phyloP scores from a whole-genome alignment of 2,888 invertebrate genomes.

The Panopea generosa region DNA sequence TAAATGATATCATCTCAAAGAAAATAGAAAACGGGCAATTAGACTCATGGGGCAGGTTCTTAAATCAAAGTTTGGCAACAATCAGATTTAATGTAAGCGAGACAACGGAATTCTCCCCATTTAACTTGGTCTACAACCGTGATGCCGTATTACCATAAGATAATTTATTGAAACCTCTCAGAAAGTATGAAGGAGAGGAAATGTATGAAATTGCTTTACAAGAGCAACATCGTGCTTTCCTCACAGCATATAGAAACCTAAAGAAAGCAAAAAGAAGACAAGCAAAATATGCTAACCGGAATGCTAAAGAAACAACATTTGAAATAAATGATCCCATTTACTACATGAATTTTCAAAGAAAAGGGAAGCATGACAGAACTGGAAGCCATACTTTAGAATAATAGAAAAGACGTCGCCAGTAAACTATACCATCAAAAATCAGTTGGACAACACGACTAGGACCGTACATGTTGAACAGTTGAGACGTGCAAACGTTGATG shows the following conservation, averaged over 20 bases:
- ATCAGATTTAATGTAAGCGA: slow-evolving; percentile 47
- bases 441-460: slow-evolving; percentile 23
- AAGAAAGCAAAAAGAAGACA: slow-evolving; percentile 47
- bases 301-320: slow-evolving; percentile 13
- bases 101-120: slow-evolving; percentile 44
- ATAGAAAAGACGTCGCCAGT: slow-evolving; percentile 43
- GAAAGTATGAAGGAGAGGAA: slow-evolving; percentile 49
- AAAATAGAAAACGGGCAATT: slow-evolving; percentile 28
- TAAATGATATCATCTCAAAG: slow-evolving; percentile 35
- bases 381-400: slow-evolving; percentile 53
- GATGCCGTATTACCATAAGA: slow-evolving; percentile 58
- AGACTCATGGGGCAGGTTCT: slow-evolving; percentile 37
- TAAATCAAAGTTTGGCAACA: slow-evolving; percentile 47
- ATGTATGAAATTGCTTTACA: slow-evolving; percentile 44
- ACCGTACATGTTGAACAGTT: slow-evolving; percentile 36
- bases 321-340: slow-evolving; percentile 46
- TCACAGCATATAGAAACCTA: slow-evolving; percentile 25
- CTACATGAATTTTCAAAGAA: slow-evolving; percentile 32
- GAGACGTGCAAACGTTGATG: slow-evolving; percentile 28
- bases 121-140: slow-evolving; percentile 48
- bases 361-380: slow-evolving; percentile 52
- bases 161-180: slow-evolving; percentile 47
- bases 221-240: slow-evolving; percentile 54
- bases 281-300: slow-evolving; percentile 45
- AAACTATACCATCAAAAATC: slow-evolving; percentile 43